These are phyloP conservation scores for Sarcophilus harrisii DNA, from an alignment of 2,797 vertebrate genomes.

Conservation along the genomic window DNA sequence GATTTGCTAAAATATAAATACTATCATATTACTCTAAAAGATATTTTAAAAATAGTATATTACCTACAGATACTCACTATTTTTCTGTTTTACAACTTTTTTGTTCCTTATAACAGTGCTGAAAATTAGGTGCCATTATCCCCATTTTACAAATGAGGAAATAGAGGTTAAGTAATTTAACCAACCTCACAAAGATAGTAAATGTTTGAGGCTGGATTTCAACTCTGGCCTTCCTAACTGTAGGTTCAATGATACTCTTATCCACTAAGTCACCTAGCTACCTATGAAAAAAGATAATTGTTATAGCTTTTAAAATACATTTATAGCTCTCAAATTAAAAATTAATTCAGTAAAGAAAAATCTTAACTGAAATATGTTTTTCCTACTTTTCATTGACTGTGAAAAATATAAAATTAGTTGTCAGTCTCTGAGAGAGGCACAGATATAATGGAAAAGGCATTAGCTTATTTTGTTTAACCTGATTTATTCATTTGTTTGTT, in stretches of 20 bases:
- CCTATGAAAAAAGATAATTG: not conserved
- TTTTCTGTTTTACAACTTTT: not conserved
- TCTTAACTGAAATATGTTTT: not conserved
- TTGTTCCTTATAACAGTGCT: not conserved
- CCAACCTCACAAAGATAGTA: not conserved
- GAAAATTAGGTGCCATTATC: not conserved
- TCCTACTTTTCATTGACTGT: not conserved
- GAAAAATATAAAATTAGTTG: not conserved
- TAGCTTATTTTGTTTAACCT: not conserved
- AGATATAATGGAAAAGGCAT: not conserved
- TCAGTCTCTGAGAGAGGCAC: not conserved
- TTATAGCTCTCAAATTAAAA: not conserved
- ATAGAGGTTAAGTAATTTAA: not conserved
- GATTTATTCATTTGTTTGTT: not conserved
- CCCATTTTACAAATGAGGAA: not conserved
- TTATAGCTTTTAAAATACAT: not conserved
- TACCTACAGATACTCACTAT: no score
- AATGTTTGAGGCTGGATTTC: not conserved
- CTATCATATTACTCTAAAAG: not conserved
- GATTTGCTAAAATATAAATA: not conserved
- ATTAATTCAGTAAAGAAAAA: not conserved
- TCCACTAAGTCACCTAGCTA: not conserved
- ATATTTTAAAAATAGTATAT: not conserved
- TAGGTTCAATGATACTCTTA: not conserved
- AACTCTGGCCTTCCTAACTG: not conserved